Percentiles rank a stretch among this genome's conserved stretches.
Evolutionary conservation across 1,140 invertebrate species (phyloP).

Genomic region (Homalodisca vitripennis): DNA sequence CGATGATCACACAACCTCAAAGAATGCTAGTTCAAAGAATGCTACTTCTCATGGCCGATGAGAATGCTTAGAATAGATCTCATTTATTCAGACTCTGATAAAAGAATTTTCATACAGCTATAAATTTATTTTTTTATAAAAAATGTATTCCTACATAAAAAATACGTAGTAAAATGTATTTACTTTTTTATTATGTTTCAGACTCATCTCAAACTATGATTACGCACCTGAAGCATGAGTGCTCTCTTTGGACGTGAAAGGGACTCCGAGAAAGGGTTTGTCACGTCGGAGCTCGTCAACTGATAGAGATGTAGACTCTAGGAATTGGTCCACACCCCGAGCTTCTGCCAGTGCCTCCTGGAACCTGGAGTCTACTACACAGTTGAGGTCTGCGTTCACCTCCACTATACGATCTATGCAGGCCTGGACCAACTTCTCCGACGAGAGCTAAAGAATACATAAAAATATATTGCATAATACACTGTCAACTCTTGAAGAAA

Average conservation of each 20-base stretch:
- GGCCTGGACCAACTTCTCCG: conserved; percentile 68
- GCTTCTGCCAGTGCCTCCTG: conserved; percentile 76
- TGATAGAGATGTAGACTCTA: conserved; percentile 54
- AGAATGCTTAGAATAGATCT: no score
- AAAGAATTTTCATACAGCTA: no score
- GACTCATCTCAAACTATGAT: no score
- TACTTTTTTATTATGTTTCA: no score
- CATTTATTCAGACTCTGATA: no score
- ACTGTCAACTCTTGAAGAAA: background rate
- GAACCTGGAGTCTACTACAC: conserved; percentile 76
- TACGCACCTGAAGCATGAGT: conserved; percentile 59
- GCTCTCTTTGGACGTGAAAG: conserved; percentile 77
- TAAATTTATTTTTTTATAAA: no score
- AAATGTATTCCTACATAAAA: no score
- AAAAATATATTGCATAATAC: background rate
- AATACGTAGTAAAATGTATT: no score
- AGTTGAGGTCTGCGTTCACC: conserved; percentile 77
- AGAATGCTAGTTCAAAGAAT: no score
- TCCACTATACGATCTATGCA: conserved; percentile 77
- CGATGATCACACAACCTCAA: no score
- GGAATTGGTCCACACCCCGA: conserved; percentile 62
- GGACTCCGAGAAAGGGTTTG: conserved; percentile 75
- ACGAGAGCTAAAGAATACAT: conserved; percentile 52
- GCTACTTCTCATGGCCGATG: no score
- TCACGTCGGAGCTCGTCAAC: conserved; percentile 56